Evolutionary conservation across 64 coral and sea anemone species (phyloP).

Genomic region (Pachyseris speciosa): DNA sequence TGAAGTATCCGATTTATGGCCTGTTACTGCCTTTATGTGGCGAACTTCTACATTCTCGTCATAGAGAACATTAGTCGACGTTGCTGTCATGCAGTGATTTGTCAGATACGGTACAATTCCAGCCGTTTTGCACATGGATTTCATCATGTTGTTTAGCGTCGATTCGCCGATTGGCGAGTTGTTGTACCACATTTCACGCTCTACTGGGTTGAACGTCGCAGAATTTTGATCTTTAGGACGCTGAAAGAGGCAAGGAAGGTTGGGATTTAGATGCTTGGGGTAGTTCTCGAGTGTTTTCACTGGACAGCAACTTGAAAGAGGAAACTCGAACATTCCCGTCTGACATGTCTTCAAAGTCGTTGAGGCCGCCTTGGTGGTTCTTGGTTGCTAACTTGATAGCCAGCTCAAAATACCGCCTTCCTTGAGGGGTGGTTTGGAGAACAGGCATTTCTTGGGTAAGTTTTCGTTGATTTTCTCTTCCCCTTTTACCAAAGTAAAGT

Average conservation of each 20-base stretch:
- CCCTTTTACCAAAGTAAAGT: conserved; percentile 57
- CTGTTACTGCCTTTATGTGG: conserved; percentile 21
- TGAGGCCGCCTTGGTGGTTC: conserved; percentile 60
- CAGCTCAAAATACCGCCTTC: conserved; percentile 28
- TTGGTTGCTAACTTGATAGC: conserved; percentile 1
- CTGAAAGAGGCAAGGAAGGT: too few relatives aligned
- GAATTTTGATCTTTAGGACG: too few relatives aligned
- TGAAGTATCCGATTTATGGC: not conserved
- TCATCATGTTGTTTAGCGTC: not conserved
- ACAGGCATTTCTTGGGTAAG: conserved; percentile 14
- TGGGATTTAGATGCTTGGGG: conserved; percentile 50
- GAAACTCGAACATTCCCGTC: conserved; percentile 57
- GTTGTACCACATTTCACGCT: too few relatives aligned
- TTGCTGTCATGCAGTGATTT: conserved; percentile 22
- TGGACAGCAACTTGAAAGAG: not conserved
- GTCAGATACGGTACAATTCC: not conserved
- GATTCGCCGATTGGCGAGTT: not conserved
- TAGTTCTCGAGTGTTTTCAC: conserved; percentile 45
- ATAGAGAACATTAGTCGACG: not conserved
- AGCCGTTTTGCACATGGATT: not conserved
- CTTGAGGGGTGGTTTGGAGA: not conserved
- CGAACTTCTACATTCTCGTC: not conserved
- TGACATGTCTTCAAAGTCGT: conserved; percentile 35
- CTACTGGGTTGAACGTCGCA: too few relatives aligned
- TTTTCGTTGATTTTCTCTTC: conserved; percentile 36